Evolutionary conservation across 2,797 vertebrate genomes (phyloP).

Genomic region (Schizopygopsis malacanthus): DNA sequence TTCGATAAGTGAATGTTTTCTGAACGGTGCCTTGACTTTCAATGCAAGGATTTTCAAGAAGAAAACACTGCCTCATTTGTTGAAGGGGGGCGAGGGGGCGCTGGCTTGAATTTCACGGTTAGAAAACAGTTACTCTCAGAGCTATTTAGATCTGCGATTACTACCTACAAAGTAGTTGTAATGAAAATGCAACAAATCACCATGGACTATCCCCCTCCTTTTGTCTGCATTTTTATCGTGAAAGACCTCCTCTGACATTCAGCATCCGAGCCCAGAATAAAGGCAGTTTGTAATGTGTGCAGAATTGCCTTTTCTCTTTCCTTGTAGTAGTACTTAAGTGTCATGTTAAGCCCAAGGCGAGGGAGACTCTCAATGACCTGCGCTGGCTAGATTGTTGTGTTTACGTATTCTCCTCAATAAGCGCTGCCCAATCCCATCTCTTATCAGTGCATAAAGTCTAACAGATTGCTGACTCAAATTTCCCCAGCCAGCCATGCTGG

Average conservation of each 20-base stretch:
- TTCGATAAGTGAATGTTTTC: conserved; percentile 65
- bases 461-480: conserved; percentile 91
- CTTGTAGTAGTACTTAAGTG: conserved; percentile 87
- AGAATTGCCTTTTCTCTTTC: conserved; percentile 83
- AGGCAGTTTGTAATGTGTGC: conserved; percentile 81
- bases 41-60: conserved; percentile 70
- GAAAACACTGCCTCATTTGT: conserved; percentile 73
- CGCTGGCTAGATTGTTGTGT: conserved; percentile 81
- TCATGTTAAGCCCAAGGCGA: conserved; percentile 89
- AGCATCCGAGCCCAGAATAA: conserved; percentile 76
- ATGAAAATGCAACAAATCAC: conserved; percentile 79
- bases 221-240: conserved; percentile 59
- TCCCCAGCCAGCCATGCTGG: conserved; percentile 88
- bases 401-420: conserved; percentile 77
- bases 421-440: conserved; percentile 76
- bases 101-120: conserved; percentile 74
- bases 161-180: conserved; percentile 71
- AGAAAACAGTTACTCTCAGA: conserved; percentile 74
- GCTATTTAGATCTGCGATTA: conserved; percentile 78
- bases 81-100: conserved; percentile 33
- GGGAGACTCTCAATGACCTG: conserved; percentile 82
- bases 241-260: conserved; percentile 80
- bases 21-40: conserved; percentile 68
- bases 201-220: conserved; percentile 63
- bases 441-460: conserved; percentile 89